Evolutionary conservation across 2,797 vertebrate genomes (phyloP).

Genomic region (Lagorchestes hirsutus): DNA sequence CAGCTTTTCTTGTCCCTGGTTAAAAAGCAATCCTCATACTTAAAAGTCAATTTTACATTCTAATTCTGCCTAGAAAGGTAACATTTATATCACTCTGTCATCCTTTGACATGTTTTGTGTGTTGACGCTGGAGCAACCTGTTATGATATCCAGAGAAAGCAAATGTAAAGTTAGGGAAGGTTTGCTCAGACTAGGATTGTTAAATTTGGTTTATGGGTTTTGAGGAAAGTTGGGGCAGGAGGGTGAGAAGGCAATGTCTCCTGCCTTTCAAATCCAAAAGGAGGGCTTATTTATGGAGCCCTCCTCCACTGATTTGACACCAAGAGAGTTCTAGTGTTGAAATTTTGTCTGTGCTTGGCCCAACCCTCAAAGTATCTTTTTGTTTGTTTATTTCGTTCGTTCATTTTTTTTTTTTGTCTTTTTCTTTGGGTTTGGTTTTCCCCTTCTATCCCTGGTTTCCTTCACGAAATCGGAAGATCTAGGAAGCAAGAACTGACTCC

Average conservation of each 20-base stretch:
- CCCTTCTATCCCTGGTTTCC: not conserved
- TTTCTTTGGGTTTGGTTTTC: not conserved
- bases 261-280: not conserved
- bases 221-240: not conserved
- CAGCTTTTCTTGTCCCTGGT: constrained; percentile 62
- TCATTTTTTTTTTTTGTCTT: not conserved
- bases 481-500: not conserved
- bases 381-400: too few species aligned
- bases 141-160: not conserved
- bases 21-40: constrained; percentile 68
- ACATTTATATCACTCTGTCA: constrained; percentile 69
- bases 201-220: not conserved
- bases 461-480: not conserved
- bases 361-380: not conserved
- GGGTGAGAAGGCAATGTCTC: not conserved
- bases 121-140: constrained; percentile 54
- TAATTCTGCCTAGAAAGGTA: constrained; percentile 64
- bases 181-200: not conserved
- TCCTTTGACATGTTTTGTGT: constrained; percentile 26
- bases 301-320: not conserved
- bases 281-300: not conserved
- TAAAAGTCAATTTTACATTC: constrained; percentile 49
- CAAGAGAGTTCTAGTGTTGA: not conserved
- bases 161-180: not conserved
- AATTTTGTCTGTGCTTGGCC: not conserved